A percentile compares a stretch with the other conserved stretches of the same genome.
Evolutionary conservation across 2,888 invertebrate genomes (phyloP).

Genomic region (Sinentomon sp.): DNA sequence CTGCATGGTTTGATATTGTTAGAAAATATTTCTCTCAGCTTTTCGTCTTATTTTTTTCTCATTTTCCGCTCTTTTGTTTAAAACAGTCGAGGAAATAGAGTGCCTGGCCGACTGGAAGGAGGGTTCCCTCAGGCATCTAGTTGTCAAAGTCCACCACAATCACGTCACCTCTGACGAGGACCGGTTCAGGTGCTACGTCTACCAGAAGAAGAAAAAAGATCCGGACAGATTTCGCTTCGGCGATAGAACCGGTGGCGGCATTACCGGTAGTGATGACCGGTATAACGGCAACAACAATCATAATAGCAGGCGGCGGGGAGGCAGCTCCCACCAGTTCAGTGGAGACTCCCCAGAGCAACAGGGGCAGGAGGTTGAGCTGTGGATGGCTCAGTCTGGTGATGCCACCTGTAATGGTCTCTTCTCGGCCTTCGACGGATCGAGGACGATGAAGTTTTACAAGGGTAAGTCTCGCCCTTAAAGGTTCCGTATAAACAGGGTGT

Average conservation of each 20-base stretch:
- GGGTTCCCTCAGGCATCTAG: conserved; percentile 65
- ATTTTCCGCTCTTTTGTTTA: too few species aligned
- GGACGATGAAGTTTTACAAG: conserved; percentile 54
- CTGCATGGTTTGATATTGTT: too few species aligned
- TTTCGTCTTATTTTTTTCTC: too few species aligned
- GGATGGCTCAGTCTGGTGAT: conserved; percentile 71
- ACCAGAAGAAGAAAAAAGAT: conserved; percentile 32
- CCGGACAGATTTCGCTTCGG: too few species aligned
- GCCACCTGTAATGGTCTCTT: conserved; percentile 78
- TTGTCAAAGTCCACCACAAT: conserved; percentile 64
- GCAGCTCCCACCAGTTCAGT: too few species aligned
- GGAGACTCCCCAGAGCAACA: conserved; percentile 17
- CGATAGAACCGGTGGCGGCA: too few species aligned
- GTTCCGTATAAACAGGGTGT: too few species aligned
- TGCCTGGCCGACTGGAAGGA: conserved; percentile 83
- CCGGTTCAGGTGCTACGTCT: conserved; percentile 80
- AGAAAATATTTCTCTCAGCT: too few species aligned
- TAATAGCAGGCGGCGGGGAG: too few species aligned
- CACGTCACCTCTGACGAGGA: conserved; percentile 76
- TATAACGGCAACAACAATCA: too few species aligned
- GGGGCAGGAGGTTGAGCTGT: conserved; percentile 21
- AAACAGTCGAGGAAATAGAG: conserved; percentile 63
- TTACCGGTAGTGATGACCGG: too few species aligned
- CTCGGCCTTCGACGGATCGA: conserved; percentile 59
- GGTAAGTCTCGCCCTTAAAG: too few species aligned